Percentiles rank a stretch among this genome's conserved stretches.
Conservation (phyloP, 2,888 invertebrate genomes). For the Lasioglossum lativentre region DNA sequence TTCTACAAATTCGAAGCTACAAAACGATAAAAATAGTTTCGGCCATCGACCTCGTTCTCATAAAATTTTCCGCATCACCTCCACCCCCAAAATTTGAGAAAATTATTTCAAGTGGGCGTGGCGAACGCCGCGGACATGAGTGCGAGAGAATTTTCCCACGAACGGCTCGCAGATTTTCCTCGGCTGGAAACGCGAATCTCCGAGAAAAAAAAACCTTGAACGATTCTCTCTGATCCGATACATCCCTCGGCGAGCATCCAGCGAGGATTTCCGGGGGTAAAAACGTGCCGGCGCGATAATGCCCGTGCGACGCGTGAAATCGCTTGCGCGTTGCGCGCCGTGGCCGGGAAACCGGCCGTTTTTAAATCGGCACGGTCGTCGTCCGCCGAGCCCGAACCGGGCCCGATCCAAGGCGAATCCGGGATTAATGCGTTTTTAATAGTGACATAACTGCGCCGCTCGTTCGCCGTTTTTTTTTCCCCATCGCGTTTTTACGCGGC, state of each 20-base stretch:
- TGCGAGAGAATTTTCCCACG: background rate
- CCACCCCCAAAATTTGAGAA: background rate
- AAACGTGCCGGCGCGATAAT: slow-evolving; percentile 53
- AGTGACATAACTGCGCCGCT: slow-evolving; percentile 76
- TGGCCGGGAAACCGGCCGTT: slow-evolving; percentile 53
- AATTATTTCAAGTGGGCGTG: background rate
- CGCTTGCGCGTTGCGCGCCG: slow-evolving; percentile 22
- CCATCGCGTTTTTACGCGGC: slow-evolving; percentile 26
- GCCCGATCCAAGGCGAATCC: slow-evolving; percentile 68
- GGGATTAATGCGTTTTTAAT: slow-evolving; percentile 82
- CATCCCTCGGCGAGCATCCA: slow-evolving; percentile 36
- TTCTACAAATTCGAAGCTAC: background rate
- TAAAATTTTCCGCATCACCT: background rate
- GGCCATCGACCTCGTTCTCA: background rate
- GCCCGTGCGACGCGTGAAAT: slow-evolving; percentile 61
- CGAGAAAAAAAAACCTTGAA: background rate
- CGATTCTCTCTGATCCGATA: slow-evolving; percentile 19
- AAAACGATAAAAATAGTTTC: background rate
- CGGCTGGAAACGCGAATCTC: background rate
- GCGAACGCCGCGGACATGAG: background rate
- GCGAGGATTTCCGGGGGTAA: slow-evolving; percentile 41
- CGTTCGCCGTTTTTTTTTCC: slow-evolving; percentile 29
- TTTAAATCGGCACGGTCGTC: slow-evolving; percentile 58
- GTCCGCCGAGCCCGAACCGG: slow-evolving; percentile 44
- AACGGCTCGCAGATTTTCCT: background rate